Evolutionary conservation across 2,797 vertebrate species (phyloP), one percentile per base, ranked within the genome.

Genomic region (Momotus momota): DNA sequence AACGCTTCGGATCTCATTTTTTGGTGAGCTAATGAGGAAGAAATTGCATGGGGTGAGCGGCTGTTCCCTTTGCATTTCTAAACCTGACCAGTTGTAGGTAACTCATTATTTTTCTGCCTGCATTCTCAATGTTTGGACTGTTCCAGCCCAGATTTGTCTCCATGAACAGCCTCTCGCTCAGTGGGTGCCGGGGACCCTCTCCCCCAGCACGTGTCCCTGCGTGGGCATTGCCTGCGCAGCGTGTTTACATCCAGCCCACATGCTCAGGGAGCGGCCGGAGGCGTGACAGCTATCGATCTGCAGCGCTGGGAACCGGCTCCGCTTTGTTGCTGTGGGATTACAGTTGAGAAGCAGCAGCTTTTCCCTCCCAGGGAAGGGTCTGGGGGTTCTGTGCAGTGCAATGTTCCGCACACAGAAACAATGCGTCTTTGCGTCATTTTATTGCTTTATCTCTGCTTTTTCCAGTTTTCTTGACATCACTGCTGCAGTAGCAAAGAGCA

Each of bases 231-330:
- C 64, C 77, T 16, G 31, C 13, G 6, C 54, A 35, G 54, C 8
- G 43, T 96, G 88, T 92, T 97, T 94, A 81, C 94, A 81, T 91
- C 86, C 64, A 58, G 41, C 91, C 87, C 92, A 86, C 51, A 31
- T 88, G 93, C 90, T 74, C 48, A 4, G 60, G 35, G 48, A 89
- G 73, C 23, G 4, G 61, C 77, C 29, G 66, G 88, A 19, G 38
- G 60, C n/a, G 3, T 67, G 79, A 58, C 3, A 25, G 55, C 46
- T 6, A 2, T 11, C 7, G 58, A 14, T 45, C 52, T 2, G 17
- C 27, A 41, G 86, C 6, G 66, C 77, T 65, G 35, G 17, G 27
- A 77, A n/a, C 75, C 29, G 14, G 0, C 46, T 65, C 48, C 0
- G 0, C 0, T 48, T 52, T 12, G 1, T 6, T 14, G 5, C 45